Percentiles rank a stretch among this genome's conserved stretches.
phyloP scores from a whole-genome alignment of 2,797 vertebrate species.

The Steatocranus sp. region DNA sequence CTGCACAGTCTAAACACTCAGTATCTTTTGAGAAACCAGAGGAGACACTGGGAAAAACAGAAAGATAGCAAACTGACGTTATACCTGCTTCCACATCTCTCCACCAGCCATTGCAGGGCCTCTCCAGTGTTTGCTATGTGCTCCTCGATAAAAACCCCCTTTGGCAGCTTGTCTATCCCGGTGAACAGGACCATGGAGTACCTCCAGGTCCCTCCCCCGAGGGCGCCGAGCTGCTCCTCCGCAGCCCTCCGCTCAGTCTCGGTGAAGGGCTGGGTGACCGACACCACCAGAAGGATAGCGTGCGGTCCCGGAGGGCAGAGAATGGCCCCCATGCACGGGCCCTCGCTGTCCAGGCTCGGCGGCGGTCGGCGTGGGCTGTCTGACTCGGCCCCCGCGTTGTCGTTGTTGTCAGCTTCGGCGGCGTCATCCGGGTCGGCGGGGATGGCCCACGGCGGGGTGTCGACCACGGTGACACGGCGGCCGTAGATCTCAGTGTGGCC shows the following conservation, averaged over 20 bases:
- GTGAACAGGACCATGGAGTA: slow-evolving; percentile 78
- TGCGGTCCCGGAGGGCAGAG: slow-evolving; percentile 76
- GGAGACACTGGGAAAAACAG: neutral
- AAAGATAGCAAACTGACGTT: rapidly evolving
- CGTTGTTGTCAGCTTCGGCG: slow-evolving; percentile 1
- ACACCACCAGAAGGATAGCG: slow-evolving; percentile 72
- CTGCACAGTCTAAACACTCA: neutral
- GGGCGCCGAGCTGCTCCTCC: slow-evolving; percentile 67
- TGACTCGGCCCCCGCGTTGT: slow-evolving; percentile 36
- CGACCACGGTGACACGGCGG: slow-evolving; percentile 66
- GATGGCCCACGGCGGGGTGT: slow-evolving; percentile 69
- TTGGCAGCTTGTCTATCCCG: slow-evolving; percentile 65
- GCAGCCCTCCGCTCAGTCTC: slow-evolving; percentile 66
- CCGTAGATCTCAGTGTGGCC: slow-evolving; percentile 68
- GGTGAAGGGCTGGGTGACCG: slow-evolving; percentile 68
- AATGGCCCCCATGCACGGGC: slow-evolving; percentile 70
- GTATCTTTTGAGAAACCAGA: neutral
- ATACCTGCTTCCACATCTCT: slow-evolving; percentile 75
- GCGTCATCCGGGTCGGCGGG: neutral
- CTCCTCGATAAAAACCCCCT: slow-evolving; percentile 74
- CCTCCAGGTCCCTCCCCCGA: slow-evolving; percentile 76
- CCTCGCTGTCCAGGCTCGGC: slow-evolving; percentile 67
- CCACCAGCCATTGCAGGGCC: slow-evolving; percentile 76
- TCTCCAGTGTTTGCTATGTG: slow-evolving; percentile 75
- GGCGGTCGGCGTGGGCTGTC: slow-evolving; percentile 32